These are phyloP conservation scores for Baronia brevicornis DNA, from an alignment of 2,888 invertebrate species.

Conservation along the genomic window DNA sequence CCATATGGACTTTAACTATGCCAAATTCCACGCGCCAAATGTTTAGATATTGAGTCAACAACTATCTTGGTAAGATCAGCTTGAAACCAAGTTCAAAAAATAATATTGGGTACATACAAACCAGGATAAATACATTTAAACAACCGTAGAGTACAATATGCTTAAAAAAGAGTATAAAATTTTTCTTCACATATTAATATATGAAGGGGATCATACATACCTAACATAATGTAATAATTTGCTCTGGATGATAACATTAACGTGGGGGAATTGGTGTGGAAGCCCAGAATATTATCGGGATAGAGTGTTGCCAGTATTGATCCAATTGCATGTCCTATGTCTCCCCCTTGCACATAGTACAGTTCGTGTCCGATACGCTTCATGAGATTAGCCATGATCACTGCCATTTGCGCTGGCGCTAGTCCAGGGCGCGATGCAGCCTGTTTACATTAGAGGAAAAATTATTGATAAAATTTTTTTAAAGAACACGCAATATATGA, in stretches of 20 bases:
- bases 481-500: too few species aligned
- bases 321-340: slow-evolving; percentile 80
- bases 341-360: slow-evolving; percentile 84
- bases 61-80: too few species aligned
- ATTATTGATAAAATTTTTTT: slow-evolving; percentile 3
- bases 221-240: slow-evolving; percentile 43
- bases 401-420: slow-evolving; percentile 71
- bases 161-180: neutral
- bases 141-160: too few species aligned
- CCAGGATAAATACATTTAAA: too few species aligned
- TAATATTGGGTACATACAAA: too few species aligned
- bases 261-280: slow-evolving; percentile 79
- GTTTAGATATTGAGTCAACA: too few species aligned
- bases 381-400: slow-evolving; percentile 81
- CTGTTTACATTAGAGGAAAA: slow-evolving; percentile 35
- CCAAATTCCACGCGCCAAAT: too few species aligned
- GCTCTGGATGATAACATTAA: slow-evolving; percentile 31
- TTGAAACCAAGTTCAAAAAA: too few species aligned
- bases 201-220: slow-evolving; percentile 33
- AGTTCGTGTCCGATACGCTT: slow-evolving; percentile 75
- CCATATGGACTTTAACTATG: too few species aligned
- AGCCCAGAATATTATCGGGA: slow-evolving; percentile 66
- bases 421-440: slow-evolving; percentile 74
- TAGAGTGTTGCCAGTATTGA: slow-evolving; percentile 77
- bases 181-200: too few species aligned